Evolutionary conservation across 2,113 vertebrate species (phyloP).

Genomic region (Cyanoramphus novaezelandiae): DNA sequence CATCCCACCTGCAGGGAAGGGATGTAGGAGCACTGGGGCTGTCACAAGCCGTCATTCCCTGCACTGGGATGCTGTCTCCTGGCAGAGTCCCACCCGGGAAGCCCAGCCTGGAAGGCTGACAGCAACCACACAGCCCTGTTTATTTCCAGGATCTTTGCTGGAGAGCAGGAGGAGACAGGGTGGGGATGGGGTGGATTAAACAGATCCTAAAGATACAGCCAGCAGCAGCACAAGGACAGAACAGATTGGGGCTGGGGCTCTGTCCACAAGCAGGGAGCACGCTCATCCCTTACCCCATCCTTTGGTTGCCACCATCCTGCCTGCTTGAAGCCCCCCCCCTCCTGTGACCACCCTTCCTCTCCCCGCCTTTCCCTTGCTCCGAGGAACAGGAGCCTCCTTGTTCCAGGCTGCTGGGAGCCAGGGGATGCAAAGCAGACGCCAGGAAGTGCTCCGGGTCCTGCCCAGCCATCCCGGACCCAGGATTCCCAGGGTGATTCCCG

Average conservation of each 20-base stretch:
- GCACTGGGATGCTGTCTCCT: accelerated
- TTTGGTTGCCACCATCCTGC: not conserved
- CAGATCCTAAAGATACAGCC: accelerated
- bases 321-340: not conserved
- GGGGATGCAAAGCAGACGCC: not conserved
- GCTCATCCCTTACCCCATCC: not conserved
- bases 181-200: accelerated
- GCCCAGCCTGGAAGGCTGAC: not conserved
- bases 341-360: not conserved
- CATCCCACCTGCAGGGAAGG: not conserved
- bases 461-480: not conserved
- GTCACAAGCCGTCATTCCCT: not conserved
- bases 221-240: accelerated
- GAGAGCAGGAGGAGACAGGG: not conserved
- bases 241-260: accelerated
- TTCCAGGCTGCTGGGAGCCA: not conserved
- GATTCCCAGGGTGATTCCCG: accelerated
- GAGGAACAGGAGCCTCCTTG: conserved; percentile 27
- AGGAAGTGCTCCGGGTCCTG: not conserved
- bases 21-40: accelerated
- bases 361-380: not conserved
- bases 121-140: accelerated
- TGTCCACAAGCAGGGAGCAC: accelerated
- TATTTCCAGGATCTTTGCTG: not conserved
- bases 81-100: not conserved